A percentile compares a stretch with the other conserved stretches of the same genome.
Evolutionary conservation across 1,140 invertebrate species (phyloP).

Genomic region (Druon quercuslanigerum): DNA sequence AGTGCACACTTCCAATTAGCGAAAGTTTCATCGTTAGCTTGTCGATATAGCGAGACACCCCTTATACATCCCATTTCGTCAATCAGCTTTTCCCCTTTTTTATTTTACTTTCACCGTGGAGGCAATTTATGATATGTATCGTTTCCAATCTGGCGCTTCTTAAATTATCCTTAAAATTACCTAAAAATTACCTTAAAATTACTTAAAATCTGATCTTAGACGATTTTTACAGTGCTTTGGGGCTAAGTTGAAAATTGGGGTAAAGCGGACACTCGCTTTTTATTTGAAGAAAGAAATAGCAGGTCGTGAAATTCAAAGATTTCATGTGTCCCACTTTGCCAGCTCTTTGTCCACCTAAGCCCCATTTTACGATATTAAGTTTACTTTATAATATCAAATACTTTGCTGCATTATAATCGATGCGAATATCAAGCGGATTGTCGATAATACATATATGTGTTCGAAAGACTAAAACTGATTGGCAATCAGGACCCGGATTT

Average conservation of each 20-base stretch:
- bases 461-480: background rate
- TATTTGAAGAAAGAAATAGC: too few relatives aligned
- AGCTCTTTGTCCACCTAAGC: too few relatives aligned
- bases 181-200: background rate
- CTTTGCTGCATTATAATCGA: background rate
- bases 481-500: slow-evolving; percentile 26
- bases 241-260: too few relatives aligned
- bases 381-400: background rate
- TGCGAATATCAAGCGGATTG: background rate
- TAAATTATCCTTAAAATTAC: background rate
- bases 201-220: too few relatives aligned
- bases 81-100: slow-evolving; percentile 17
- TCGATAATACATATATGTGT: background rate
- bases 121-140: slow-evolving; percentile 26
- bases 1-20: slow-evolving; percentile 20
- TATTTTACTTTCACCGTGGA: background rate
- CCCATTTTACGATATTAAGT: too few relatives aligned
- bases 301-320: too few relatives aligned
- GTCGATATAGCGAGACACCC: background rate
- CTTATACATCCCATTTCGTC: background rate
- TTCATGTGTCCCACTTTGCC: too few relatives aligned
- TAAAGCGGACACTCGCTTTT: too few relatives aligned
- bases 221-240: background rate
- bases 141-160: slow-evolving; percentile 23
- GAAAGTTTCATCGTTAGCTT: slow-evolving; percentile 15